phyloP scores from a whole-genome alignment of 2,113 vertebrate species.

The Pardalotus punctatus region DNA sequence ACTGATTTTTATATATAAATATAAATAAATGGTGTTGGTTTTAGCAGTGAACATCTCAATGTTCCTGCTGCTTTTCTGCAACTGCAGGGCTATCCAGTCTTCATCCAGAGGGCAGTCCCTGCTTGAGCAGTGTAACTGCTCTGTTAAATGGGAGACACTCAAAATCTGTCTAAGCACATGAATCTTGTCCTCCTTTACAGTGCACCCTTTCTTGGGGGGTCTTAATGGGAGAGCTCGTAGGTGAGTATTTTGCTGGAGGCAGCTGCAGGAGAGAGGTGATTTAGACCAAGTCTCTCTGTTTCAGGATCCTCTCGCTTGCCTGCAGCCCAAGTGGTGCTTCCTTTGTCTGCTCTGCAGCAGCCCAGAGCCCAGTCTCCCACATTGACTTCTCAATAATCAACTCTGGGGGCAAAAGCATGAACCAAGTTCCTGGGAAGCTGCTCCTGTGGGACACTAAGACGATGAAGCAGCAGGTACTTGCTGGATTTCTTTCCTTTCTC shows the following conservation, averaged over 20 bases:
- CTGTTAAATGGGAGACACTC: not conserved
- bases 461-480: conserved; percentile 92
- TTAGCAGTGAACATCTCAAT: not conserved
- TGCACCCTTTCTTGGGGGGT: not conserved
- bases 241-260: not conserved
- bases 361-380: conserved; percentile 65
- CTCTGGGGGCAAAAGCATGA: conserved; percentile 58
- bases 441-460: conserved; percentile 97
- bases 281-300: conserved; percentile 15
- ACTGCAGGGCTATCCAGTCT: not conserved
- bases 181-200: not conserved
- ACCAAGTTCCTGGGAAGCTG: conserved; percentile 85
- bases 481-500: not conserved
- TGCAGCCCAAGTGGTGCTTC: conserved; percentile 94
- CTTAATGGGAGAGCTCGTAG: not conserved
- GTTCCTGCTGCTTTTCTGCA: not conserved
- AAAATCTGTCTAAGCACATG: not conserved
- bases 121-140: not conserved
- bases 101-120: not conserved
- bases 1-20: not conserved
- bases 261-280: not conserved
- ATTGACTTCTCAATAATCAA: conserved; percentile 36
- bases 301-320: conserved; percentile 91
- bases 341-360: conserved; percentile 93
- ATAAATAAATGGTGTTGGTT: not conserved